Evolutionary conservation across 2,113 vertebrate genomes (phyloP).

Genomic region (Bos indicus): DNA sequence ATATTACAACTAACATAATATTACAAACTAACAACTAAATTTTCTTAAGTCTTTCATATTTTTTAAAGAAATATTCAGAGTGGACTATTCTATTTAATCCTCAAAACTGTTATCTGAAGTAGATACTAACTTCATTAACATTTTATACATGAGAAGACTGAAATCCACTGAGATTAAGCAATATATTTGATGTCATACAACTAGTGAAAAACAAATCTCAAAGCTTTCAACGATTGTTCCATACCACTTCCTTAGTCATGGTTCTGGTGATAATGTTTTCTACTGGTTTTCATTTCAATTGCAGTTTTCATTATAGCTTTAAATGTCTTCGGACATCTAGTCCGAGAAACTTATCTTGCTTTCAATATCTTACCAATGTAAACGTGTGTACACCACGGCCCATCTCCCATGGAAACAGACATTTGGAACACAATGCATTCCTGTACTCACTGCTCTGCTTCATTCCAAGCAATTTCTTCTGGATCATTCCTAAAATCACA

Average conservation of each 20-base stretch:
- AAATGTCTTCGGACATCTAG: background rate
- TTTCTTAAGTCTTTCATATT: background rate
- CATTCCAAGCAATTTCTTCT: background rate
- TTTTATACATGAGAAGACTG: background rate
- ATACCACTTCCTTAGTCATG: background rate
- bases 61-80: background rate
- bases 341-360: background rate
- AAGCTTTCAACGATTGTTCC: background rate
- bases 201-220: background rate
- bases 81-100: background rate
- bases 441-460: background rate
- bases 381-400: background rate
- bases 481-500: background rate
- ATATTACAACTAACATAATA: background rate
- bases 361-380: background rate
- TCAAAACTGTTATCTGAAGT: background rate
- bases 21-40: constrained; percentile 6
- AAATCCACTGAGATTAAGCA: background rate
- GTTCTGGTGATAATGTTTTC: background rate
- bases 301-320: background rate
- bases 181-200: background rate
- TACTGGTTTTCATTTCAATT: background rate
- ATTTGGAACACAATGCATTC: background rate
- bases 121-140: background rate
- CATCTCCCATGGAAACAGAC: background rate